Evolutionary conservation across 2,888 invertebrate species (phyloP).

Genomic region (Habroteleia sp.): DNA sequence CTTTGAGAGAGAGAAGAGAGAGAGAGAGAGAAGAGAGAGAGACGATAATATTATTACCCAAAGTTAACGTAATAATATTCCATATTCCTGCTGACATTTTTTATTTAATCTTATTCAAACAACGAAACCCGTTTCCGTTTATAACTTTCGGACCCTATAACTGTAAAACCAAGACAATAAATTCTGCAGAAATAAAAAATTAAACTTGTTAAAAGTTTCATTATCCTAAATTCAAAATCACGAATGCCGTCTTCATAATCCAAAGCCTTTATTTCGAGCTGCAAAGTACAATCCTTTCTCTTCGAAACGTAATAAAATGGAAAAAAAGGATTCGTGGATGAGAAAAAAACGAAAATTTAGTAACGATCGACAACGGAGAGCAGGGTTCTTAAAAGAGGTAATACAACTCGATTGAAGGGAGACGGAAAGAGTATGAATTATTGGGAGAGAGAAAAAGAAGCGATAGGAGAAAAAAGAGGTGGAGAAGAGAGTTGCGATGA

Average conservation of each 20-base stretch:
- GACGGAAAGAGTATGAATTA: conserved; percentile 50
- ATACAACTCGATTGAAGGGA: conserved; percentile 47
- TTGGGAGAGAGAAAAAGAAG: conserved; percentile 49
- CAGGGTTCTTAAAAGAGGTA: conserved; percentile 51
- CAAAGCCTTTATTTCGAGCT: conserved; percentile 15
- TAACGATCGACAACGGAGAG: conserved; percentile 52
- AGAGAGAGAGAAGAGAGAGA: too few species aligned
- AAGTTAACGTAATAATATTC: too few species aligned
- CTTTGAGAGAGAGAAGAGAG: too few species aligned
- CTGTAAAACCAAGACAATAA: too few species aligned
- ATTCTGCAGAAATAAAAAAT: too few species aligned
- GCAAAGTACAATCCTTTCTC: conserved; percentile 41
- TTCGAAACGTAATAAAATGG: conserved; percentile 44
- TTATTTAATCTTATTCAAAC: too few species aligned
- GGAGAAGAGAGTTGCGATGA: conserved; percentile 54
- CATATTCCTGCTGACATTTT: too few species aligned
- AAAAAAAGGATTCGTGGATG: conserved; percentile 24
- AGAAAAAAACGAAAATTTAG: conserved; percentile 46
- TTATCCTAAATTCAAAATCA: conserved; percentile 5
- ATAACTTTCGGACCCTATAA: too few species aligned
- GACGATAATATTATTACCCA: too few species aligned
- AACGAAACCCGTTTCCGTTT: too few species aligned
- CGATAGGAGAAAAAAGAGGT: conserved; percentile 42
- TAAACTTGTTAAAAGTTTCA: conserved; percentile 1
- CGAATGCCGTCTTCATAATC: conserved; percentile 7